Base-by-base conservation (phyloP, 2,888 invertebrate species). In the Campoplex nolae region DNA sequence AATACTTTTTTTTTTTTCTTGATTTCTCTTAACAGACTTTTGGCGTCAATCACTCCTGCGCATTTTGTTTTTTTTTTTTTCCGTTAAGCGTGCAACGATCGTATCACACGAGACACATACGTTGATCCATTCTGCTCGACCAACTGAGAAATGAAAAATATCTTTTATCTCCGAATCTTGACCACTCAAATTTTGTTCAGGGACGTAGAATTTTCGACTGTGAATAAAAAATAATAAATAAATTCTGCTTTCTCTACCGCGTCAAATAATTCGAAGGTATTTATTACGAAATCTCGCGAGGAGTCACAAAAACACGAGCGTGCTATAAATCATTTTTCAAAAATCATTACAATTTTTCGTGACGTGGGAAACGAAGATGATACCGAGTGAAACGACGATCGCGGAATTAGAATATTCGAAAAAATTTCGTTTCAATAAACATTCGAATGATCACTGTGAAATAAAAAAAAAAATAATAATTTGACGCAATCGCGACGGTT, bases 231-330 rank as follows among this genome's bases (percentile, higher is more conserved):
- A 51, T 9, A 45, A 48, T n/a, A 48, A 38, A 38, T 7, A 38
- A 35, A 74, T 16, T 18, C 54, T 3, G 38, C 75, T 75, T 75
- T 75, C 75, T 58, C 75, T 58, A 62, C 8, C n/a, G 28, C 28
- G 28, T 62, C 6, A 45, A 71, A 38, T 62, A 28, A 70, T 70
- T 70, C 51, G 13, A n/a, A 56, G 23, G 48, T 70, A 35, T 83
- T 76, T 70, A 76, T 76, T 56, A 62, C 16, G 3, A 18, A 45
- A 68, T 82, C 75, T 75, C 75, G 68, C 75, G 68, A 56, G 42
- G 67, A 56, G 38, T 38, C 70, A 32, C 23, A 65, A 32, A 58
- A 58, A 58, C 3, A 58, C 28, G 28, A 58, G 13, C 28, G 13
- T 13, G 13, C 58, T 7, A 58, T 58, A 28, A 58, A 58, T 58